Percentiles rank a stretch among this genome's conserved stretches.
phyloP scores from a whole-genome alignment of 2,797 vertebrate genomes.

The Rhabdophis nuchalis region DNA sequence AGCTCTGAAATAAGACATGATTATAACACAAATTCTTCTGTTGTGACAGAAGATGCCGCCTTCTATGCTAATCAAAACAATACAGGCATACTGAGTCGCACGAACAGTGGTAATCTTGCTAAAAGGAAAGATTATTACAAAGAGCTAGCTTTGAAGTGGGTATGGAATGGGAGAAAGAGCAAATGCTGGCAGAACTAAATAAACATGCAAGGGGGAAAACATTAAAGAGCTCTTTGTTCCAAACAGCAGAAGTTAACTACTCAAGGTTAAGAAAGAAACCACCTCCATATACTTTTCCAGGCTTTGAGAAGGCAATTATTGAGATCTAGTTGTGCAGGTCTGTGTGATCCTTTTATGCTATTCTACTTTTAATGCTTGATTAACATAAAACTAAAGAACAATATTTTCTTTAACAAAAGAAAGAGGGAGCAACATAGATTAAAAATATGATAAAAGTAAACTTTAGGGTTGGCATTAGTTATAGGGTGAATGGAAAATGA shows the following conservation, averaged over 20 bases:
- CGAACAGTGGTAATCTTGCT: constrained; percentile 30
- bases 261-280: constrained; percentile 13
- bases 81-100: constrained; percentile 35
- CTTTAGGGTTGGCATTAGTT: background rate
- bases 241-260: constrained; percentile 2
- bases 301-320: background rate
- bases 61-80: constrained; percentile 53
- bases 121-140: constrained; percentile 36
- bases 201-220: background rate
- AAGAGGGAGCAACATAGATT: background rate
- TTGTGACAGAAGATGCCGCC: constrained; percentile 41
- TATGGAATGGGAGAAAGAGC: constrained; percentile 22
- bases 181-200: background rate
- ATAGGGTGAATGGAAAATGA: background rate
- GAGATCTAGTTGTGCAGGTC: constrained; percentile 5
- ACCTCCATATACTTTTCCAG: background rate
- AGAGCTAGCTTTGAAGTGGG: constrained; percentile 34
- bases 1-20: constrained; percentile 26
- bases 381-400: background rate
- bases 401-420: background rate
- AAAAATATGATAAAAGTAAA: background rate
- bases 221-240: constrained; percentile 22
- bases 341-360: background rate
- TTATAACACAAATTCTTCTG: constrained; percentile 52
- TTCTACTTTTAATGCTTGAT: background rate